Percentiles rank a stretch among this genome's conserved stretches.
phyloP scores from a whole-genome alignment of 2,113 vertebrate species.

The Muntiacus reevesi region DNA sequence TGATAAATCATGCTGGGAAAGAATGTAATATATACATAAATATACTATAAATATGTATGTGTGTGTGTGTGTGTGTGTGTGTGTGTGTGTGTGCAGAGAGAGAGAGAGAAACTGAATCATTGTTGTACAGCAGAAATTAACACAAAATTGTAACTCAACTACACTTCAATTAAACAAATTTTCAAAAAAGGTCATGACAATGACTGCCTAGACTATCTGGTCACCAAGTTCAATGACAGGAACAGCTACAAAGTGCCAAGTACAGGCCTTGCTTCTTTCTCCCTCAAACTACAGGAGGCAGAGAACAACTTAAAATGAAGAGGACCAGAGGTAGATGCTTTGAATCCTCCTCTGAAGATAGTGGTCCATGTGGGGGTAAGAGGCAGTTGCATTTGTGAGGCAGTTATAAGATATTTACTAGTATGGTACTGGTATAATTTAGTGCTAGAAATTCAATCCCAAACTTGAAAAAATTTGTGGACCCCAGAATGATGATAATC shows the following conservation, averaged over 20 bases:
- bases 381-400: background rate
- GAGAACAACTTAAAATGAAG: background rate
- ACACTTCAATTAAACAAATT: background rate
- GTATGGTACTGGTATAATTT: background rate
- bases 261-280: background rate
- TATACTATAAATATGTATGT: background rate
- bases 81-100: fast-evolving
- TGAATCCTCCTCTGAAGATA: background rate
- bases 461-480: background rate
- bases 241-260: background rate
- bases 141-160: background rate
- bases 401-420: background rate
- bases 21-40: background rate
- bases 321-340: background rate
- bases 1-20: background rate
- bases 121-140: background rate
- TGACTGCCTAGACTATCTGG: background rate
- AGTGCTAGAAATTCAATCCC: background rate
- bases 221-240: background rate
- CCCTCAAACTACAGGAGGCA: background rate
- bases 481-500: background rate
- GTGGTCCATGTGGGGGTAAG: background rate
- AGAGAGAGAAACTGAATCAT: background rate
- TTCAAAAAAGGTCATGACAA: background rate
- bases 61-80: background rate